Conservation (phyloP, 2,888 invertebrate genomes). For the Embidobia sp. region DNA sequence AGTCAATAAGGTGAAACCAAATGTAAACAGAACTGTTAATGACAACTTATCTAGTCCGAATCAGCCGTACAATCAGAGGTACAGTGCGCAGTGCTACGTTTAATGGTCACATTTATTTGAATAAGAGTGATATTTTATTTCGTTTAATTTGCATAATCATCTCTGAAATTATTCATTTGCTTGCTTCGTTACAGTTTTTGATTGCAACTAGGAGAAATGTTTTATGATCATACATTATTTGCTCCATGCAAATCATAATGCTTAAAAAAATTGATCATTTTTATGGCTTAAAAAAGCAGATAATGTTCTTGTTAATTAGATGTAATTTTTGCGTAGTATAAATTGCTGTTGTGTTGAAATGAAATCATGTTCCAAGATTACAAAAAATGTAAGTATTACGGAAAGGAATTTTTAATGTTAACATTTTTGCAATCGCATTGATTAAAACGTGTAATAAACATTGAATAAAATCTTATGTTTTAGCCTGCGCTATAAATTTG, state of each 20-base stretch:
- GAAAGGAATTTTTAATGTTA: no score
- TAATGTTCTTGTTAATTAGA: no score
- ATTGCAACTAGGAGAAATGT: constrained; percentile 37
- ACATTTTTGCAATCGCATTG: no score
- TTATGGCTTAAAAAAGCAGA: no score
- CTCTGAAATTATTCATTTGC: constrained; percentile 58
- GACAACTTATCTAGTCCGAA: constrained; percentile 87
- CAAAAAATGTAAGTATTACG: no score
- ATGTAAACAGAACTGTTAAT: constrained; percentile 89
- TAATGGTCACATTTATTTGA: constrained; percentile 15
- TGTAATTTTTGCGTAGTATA: no score
- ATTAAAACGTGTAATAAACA: no score
- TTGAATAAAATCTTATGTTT: no score
- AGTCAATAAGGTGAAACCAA: constrained; percentile 95
- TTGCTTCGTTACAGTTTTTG: constrained; percentile 47
- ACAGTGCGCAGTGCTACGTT: constrained; percentile 62
- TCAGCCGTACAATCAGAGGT: constrained; percentile 87
- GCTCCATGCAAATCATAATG: constrained; percentile 34
- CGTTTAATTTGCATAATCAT: constrained; percentile 48
- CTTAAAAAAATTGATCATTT: constrained; percentile 1
- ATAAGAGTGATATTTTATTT: constrained; percentile 31
- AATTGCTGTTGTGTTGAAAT: no score
- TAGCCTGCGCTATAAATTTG: no score
- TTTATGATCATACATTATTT: constrained; percentile 40
- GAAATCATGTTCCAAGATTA: no score